phyloP scores from a whole-genome alignment of 2,113 vertebrate genomes.

The Labeo catla region DNA sequence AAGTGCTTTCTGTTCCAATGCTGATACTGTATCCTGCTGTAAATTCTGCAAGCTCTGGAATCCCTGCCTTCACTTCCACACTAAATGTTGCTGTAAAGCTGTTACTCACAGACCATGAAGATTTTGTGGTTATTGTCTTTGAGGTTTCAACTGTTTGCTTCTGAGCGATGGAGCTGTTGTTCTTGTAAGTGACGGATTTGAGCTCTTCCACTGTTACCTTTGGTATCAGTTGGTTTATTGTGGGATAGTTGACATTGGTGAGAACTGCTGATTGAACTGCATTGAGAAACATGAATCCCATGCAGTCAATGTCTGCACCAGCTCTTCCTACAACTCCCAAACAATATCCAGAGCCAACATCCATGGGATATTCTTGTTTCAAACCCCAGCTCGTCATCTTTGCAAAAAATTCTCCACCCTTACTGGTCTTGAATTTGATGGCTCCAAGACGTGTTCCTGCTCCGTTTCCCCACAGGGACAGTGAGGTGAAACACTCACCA shows the following conservation, averaged over 20 bases:
- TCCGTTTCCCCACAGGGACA: too few species aligned
- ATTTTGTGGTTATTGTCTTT: constrained; percentile 41
- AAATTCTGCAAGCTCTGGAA: constrained; percentile 23
- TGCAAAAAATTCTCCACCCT: too few species aligned
- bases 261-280: constrained; percentile 42
- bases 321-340: not conserved
- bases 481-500: too few species aligned
- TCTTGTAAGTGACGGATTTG: constrained; percentile 31
- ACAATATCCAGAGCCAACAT: too few species aligned
- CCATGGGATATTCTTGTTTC: too few species aligned
- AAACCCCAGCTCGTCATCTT: too few species aligned
- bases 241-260: constrained; percentile 49
- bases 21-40: constrained; percentile 5
- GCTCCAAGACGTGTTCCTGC: too few species aligned
- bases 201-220: constrained; percentile 42
- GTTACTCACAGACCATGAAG: constrained; percentile 46
- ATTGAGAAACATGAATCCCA: constrained; percentile 55
- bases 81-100: not conserved
- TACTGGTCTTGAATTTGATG: too few species aligned
- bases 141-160: constrained; percentile 34
- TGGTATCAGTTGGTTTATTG: constrained; percentile 39
- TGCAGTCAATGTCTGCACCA: constrained; percentile 39
- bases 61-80: not conserved
- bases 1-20: not conserved
- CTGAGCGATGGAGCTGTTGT: not conserved